Evolutionary conservation across 2,888 invertebrate genomes (phyloP), one percentile per base, ranked within the genome.

Genomic region (Gymnocheta viridis): DNA sequence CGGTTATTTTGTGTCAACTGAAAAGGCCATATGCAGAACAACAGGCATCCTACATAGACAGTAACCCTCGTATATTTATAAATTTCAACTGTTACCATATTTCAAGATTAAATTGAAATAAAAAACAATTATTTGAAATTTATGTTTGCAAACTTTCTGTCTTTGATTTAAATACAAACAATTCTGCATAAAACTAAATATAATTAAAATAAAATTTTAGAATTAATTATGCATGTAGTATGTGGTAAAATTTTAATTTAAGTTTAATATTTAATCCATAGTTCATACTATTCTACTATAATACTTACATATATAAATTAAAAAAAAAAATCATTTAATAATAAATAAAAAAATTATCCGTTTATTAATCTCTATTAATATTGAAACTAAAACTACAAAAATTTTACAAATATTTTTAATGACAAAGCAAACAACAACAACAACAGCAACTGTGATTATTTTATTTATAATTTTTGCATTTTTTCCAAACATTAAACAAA

Each of bases 401-500:
- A 29, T 32, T 72, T 17, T 72, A 78, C 17, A 69, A 73, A 73
- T 82, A 78, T 78, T 77, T 82, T 51, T 69, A 69, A 70, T 41
- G 47, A 64, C 41, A 84, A 77, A 82, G 74, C 69, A 79, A 80
- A 85, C 29, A 47, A 58, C 74, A 78, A 73, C 70, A 51, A 76
- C 32, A 76, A 44, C 70, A 60, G 54, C 44, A 76, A 85, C 77
- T 85, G 85, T 85, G 85, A 85, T 85, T 81, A 81, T 83, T 82
- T 85, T 70, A 69, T 82, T 79, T 82, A 72, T 82, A 66, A 60
- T 82, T 85, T 84, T 76, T 64, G 35, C 72, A 82, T 85, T 74
- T 82, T 56, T 69, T 19, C 54, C 17, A 54, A 77, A 58, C 66
- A 70, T 56, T 56, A 67, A 67, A 82, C 56, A 76, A 84, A 69